phyloP scores from a whole-genome alignment of 1,140 invertebrate species.

The Apis cerana region DNA sequence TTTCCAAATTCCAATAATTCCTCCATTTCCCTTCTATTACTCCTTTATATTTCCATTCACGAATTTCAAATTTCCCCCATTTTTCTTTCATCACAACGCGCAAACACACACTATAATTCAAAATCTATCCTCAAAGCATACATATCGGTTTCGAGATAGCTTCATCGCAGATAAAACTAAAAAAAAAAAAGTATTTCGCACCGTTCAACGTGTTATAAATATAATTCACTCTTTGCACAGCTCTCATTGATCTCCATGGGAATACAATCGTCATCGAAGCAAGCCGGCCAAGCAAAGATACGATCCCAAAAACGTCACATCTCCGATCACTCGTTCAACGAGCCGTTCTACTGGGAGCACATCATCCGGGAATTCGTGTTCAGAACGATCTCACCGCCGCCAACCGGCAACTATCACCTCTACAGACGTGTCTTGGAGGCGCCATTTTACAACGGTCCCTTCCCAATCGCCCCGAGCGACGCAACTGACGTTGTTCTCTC shows the following conservation, averaged over 20 bases:
- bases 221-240: neutral
- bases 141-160: too few species aligned
- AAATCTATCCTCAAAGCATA: too few species aligned
- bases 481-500: slow-evolving; percentile 55
- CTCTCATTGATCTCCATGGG: neutral
- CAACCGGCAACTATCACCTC: slow-evolving; percentile 51
- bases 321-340: neutral
- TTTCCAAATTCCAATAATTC: too few species aligned
- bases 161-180: too few species aligned
- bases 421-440: slow-evolving; percentile 67
- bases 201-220: too few species aligned
- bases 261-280: neutral
- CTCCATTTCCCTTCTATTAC: too few species aligned
- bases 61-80: too few species aligned
- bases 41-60: too few species aligned
- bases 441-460: slow-evolving; percentile 67
- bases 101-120: too few species aligned
- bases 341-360: slow-evolving; percentile 46
- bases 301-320: neutral
- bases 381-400: slow-evolving; percentile 66
- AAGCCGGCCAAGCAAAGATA: too few species aligned
- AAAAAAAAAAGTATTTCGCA: neutral
- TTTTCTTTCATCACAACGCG: too few species aligned
- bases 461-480: slow-evolving; percentile 28
- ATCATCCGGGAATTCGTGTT: slow-evolving; percentile 68